Evolutionary conservation across 2,113 vertebrate genomes (phyloP).

Genomic region (Octodon degus): DNA sequence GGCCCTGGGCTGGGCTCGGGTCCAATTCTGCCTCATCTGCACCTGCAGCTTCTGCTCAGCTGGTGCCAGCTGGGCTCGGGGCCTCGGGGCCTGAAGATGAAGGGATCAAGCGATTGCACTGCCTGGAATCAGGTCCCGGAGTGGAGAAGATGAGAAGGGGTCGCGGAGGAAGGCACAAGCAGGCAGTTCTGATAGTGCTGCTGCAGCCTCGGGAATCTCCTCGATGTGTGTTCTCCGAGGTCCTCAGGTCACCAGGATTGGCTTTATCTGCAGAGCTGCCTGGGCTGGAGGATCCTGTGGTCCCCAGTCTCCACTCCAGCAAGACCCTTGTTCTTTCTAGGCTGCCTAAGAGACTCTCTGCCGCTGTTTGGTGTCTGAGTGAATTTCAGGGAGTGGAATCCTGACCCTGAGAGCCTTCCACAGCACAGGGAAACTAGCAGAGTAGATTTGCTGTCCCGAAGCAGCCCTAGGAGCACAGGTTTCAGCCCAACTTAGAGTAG

Average conservation of each 20-base stretch:
- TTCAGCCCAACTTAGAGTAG: background rate
- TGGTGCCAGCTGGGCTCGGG: background rate
- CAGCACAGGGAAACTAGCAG: background rate
- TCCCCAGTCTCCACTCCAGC: accelerated
- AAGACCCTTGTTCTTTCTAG: accelerated
- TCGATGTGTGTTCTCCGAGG: background rate
- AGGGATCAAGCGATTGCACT: background rate
- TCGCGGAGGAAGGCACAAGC: accelerated
- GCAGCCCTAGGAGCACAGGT: background rate
- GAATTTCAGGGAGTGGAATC: background rate
- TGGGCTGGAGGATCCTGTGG: accelerated
- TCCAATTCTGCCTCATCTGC: background rate
- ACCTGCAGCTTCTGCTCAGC: background rate
- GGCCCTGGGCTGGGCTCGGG: accelerated
- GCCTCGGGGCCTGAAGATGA: background rate
- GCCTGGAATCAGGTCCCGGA: background rate
- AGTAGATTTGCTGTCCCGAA: background rate
- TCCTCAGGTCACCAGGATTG: accelerated
- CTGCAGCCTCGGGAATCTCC: background rate
- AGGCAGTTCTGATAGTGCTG: background rate
- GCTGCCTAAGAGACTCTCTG: background rate
- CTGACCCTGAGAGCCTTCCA: background rate
- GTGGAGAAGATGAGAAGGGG: background rate
- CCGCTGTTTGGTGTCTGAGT: background rate
- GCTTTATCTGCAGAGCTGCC: background rate